phyloP scores from a whole-genome alignment of 1,140 invertebrate genomes.

The Harpegnathos saltator region DNA sequence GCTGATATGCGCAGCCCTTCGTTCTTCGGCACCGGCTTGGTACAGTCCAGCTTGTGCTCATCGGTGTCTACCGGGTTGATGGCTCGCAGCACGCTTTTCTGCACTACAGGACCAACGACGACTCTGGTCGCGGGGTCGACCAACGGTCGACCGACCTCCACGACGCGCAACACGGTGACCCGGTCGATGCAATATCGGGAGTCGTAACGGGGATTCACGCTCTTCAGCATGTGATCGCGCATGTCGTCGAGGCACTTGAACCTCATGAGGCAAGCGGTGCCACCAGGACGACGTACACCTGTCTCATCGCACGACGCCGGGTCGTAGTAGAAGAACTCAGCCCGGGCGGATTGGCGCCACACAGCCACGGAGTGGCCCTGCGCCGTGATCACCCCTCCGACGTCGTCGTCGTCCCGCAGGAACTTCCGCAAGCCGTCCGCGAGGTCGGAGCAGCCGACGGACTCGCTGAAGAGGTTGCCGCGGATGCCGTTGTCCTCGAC shows the following conservation, averaged over 20 bases:
- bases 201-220: constrained; percentile 67
- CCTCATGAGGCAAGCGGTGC: constrained; percentile 75
- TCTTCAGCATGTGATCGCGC: constrained; percentile 70
- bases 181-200: constrained; percentile 79
- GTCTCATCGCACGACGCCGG: constrained; percentile 68
- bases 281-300: constrained; percentile 48
- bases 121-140: constrained; percentile 18
- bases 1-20: constrained; percentile 32
- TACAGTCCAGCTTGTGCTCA: constrained; percentile 71
- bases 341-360: constrained; percentile 68
- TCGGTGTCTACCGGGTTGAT: constrained; percentile 69
- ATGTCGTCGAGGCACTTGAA: constrained; percentile 73
- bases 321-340: constrained; percentile 76
- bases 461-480: constrained; percentile 76
- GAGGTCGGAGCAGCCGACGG: constrained; percentile 71
- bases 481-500: constrained; percentile 69
- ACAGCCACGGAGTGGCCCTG: constrained; percentile 76
- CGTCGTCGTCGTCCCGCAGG: constrained; percentile 64
- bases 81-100: constrained; percentile 64
- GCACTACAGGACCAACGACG: constrained; percentile 1
- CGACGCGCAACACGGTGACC: constrained; percentile 66
- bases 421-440: constrained; percentile 74
- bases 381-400: constrained; percentile 77
- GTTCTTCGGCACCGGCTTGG: constrained; percentile 63
- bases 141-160: constrained; percentile 42